Evolutionary conservation across 2,888 invertebrate species (phyloP).

Genomic region (Helobdella robusta): DNA sequence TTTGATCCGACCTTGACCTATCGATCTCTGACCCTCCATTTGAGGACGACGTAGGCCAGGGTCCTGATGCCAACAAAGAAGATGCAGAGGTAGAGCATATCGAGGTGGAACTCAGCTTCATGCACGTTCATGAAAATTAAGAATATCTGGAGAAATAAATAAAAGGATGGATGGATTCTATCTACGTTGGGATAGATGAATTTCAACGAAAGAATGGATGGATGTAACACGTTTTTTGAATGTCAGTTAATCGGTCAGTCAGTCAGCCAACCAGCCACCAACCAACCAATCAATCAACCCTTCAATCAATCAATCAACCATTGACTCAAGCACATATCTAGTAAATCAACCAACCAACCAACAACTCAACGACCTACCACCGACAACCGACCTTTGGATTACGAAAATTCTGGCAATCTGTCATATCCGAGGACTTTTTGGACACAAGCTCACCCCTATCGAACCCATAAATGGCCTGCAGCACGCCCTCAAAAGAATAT

Average conservation of each 20-base stretch:
- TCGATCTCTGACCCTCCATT: slow-evolving; percentile 44
- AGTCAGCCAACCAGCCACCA: background rate
- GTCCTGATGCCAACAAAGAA: slow-evolving; percentile 68
- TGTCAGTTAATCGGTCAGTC: background rate
- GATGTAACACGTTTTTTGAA: background rate
- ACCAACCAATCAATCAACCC: background rate
- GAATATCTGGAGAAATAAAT: slow-evolving; percentile 51
- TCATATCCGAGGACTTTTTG: slow-evolving; percentile 53
- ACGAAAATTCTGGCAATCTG: slow-evolving; percentile 39
- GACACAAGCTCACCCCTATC: slow-evolving; percentile 71
- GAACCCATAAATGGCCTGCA: slow-evolving; percentile 73
- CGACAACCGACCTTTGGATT: slow-evolving; percentile 46
- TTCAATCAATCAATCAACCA: background rate
- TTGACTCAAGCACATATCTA: background rate
- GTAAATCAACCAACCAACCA: background rate
- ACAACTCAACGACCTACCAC: background rate
- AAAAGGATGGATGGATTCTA: background rate
- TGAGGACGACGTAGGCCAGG: slow-evolving; percentile 46
- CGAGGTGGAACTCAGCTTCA: slow-evolving; percentile 73
- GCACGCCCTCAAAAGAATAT: slow-evolving; percentile 79
- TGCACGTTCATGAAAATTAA: slow-evolving; percentile 68
- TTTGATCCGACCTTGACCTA: background rate
- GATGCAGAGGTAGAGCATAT: slow-evolving; percentile 67
- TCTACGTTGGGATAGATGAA: background rate
- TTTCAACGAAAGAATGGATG: background rate